phyloP scores from a whole-genome alignment of 1,140 invertebrate genomes.

The Coelopa frigida region DNA sequence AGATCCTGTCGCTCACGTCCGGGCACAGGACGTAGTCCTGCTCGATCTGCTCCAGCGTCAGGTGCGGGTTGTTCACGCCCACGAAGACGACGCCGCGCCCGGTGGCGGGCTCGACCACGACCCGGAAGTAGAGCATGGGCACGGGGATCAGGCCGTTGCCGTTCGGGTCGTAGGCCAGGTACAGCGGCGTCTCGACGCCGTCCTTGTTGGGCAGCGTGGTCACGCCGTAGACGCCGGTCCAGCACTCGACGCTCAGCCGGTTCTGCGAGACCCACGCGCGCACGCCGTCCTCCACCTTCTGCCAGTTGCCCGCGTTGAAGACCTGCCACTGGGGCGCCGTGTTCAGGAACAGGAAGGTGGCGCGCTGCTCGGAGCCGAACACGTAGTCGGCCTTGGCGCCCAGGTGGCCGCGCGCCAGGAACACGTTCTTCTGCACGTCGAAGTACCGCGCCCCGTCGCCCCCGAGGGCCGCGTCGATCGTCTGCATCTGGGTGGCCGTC shows the following conservation, averaged over 20 bases:
- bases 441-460: slow-evolving; percentile 30
- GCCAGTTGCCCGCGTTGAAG: slow-evolving; percentile 61
- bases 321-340: slow-evolving; percentile 58
- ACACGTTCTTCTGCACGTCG: slow-evolving; percentile 29
- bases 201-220: slow-evolving; percentile 47
- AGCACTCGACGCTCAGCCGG: slow-evolving; percentile 47
- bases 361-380: slow-evolving; percentile 53
- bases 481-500: slow-evolving; percentile 28
- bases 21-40: slow-evolving; percentile 48
- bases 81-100: slow-evolving; percentile 50
- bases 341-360: slow-evolving; percentile 62
- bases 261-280: slow-evolving; percentile 42
- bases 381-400: slow-evolving; percentile 60
- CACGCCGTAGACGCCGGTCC: slow-evolving; percentile 53
- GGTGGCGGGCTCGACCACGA: slow-evolving; percentile 48
- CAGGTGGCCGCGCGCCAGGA: slow-evolving; percentile 58
- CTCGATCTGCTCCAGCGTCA: slow-evolving; percentile 33
- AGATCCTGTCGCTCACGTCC: slow-evolving; percentile 47
- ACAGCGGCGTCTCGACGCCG: slow-evolving; percentile 45
- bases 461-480: slow-evolving; percentile 36
- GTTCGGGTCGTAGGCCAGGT: slow-evolving; percentile 44
- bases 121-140: slow-evolving; percentile 54
- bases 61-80: slow-evolving; percentile 55
- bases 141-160: slow-evolving; percentile 46
- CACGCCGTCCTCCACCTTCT: slow-evolving; percentile 45